Conservation (phyloP, 1,140 invertebrate species). For the Phocides pigmalion region DNA sequence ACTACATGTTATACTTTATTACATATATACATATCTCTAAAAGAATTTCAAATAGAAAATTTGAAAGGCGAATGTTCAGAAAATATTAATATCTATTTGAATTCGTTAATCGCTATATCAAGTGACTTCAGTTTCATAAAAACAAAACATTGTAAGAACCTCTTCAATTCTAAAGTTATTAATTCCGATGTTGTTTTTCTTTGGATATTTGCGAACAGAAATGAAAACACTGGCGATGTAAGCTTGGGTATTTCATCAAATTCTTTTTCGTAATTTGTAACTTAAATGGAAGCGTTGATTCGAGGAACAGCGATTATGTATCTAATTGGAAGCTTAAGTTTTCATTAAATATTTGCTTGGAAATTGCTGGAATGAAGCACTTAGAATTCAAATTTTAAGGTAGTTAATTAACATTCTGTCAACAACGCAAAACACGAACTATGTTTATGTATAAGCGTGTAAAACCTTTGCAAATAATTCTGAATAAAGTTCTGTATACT, state of each 20-base stretch:
- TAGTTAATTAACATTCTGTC: slow-evolving; percentile 41
- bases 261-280: slow-evolving; percentile 40
- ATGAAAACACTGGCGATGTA: slow-evolving; percentile 22
- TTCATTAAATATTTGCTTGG: slow-evolving; percentile 51
- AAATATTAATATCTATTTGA: background rate
- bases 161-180: background rate
- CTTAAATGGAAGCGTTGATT: slow-evolving; percentile 36
- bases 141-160: background rate
- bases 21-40: too few species aligned
- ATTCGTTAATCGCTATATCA: background rate
- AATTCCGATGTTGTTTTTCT: slow-evolving; percentile 6
- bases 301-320: slow-evolving; percentile 33
- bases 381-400: slow-evolving; percentile 40
- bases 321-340: slow-evolving; percentile 65
- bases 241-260: slow-evolving; percentile 30
- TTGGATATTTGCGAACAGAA: slow-evolving; percentile 6
- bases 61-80: background rate
- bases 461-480: background rate
- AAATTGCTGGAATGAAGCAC: slow-evolving; percentile 19
- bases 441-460: background rate
- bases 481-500: too few species aligned
- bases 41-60: too few species aligned
- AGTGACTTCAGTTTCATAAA: background rate
- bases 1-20: too few species aligned
- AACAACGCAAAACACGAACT: background rate